Evolutionary conservation across 2,113 vertebrate genomes (phyloP), one percentile per base, ranked within the genome.

Genomic region (Procavia capensis): DNA sequence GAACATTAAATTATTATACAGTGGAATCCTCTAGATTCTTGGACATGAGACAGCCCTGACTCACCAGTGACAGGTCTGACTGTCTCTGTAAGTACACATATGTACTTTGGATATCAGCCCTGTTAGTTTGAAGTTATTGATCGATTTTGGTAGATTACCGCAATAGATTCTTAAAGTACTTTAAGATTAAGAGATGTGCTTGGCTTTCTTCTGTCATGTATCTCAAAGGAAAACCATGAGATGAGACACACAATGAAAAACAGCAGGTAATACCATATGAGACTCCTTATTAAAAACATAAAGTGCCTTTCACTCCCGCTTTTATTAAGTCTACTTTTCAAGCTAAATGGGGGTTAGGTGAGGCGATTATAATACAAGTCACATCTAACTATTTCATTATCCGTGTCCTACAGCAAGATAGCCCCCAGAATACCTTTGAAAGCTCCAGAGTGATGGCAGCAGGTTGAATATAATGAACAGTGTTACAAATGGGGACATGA

Each of bases 351-450:
- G 98, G 97, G 98, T 97, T 99, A 98, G 98, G 98, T 97, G 98
- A 98, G 90, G 88, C 68, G 61, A 98, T 99, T 98, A 98, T 98
- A 98, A 99, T 97, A 98, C 98, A 97, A 98, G 98, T 98, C 98
- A 98, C 98, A 97, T 98, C 98, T 96, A 98, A 98, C 98, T 98
- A 97, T 98, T 98, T 99, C 98, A 99, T 99, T 99, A 99, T 98
- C 99, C 96, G 7, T 96, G 94, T 98, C 98, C 98, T 98, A 96
- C 98, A 98, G 98, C 98, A 98, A 95, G 98, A 98, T 98, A 98
- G 98, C 97, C 99, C 98, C 98, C 98, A 98, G 98, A 99, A 99
- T 97, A 97, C 97, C 97, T 98, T 99, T 99, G 98, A 98, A 98
- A 98, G 98, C 98, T 98, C 98, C 93, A 84, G 98, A 98, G 98